Evolutionary conservation across 2,797 vertebrate genomes (phyloP).

Genomic region (Acipenser ruthenus): DNA sequence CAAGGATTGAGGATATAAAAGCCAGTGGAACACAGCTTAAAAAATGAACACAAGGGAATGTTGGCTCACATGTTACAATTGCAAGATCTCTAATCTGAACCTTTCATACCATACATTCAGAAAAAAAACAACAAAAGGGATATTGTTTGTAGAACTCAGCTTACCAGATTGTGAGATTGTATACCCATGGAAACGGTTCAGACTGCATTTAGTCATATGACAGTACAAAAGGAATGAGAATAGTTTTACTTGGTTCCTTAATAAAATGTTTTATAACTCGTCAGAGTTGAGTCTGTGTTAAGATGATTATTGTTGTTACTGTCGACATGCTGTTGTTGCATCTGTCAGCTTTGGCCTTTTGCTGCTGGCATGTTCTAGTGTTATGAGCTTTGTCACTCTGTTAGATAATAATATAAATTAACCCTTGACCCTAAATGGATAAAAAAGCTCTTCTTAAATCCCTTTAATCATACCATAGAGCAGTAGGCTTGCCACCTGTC

Average conservation of each 20-base stretch:
- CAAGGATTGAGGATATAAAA: not conserved
- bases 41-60: not conserved
- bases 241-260: not conserved
- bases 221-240: not conserved
- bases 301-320: too few species aligned
- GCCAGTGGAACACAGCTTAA: conserved; percentile 1
- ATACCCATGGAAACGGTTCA: conserved; percentile 27
- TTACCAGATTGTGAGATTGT: conserved; percentile 39
- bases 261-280: not conserved
- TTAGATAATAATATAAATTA: too few species aligned
- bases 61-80: conserved; percentile 20
- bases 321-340: too few species aligned
- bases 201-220: not conserved
- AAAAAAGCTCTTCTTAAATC: too few species aligned
- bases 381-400: too few species aligned
- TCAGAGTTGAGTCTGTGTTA: too few species aligned
- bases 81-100: conserved; percentile 31
- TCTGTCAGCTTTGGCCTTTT: too few species aligned
- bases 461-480: too few species aligned
- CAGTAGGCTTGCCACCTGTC: too few species aligned
- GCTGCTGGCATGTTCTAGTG: too few species aligned
- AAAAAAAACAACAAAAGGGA: conserved; percentile 46
- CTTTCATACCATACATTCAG: conserved; percentile 38
- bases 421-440: too few species aligned
- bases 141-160: conserved; percentile 30